Base-by-base conservation (phyloP, 1,140 invertebrate genomes). In the Trachymyrmex cornetzi region DNA sequence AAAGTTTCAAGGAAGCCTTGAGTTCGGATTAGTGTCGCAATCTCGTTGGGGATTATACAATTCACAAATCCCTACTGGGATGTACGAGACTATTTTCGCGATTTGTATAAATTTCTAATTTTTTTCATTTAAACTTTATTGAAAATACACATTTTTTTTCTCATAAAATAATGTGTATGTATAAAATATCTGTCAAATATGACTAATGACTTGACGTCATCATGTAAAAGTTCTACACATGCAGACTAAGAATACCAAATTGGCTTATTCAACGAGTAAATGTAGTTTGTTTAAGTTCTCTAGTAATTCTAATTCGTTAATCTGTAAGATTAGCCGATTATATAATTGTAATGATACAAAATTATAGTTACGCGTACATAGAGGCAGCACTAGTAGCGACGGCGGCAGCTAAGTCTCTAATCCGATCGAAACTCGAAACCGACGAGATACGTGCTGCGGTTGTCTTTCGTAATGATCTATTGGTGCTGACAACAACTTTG, bases 381-480 rank as follows among this genome's bases (percentile, higher is more conserved):
- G 22, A 24, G 38, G n/a, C n/a, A 53, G 34, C 27, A 14, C 4
- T 19, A n/a, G 55, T 9, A 19, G n/a, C 14, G 22, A 34, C 24
- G 34, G 2, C 11, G 30, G 6, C 6, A 0, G 63, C 50, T 38
- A 44, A 81, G 80, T 50, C 19, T 61, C 19, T 61, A 75, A 63
- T 84, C 80, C 69, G 57, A 50, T 84, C 69, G 57, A 74, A 84
- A 84, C 80, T 82, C 55, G 19, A 82, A 55, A 48, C 12, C 57
- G 55, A 61, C 55, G 55, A 38, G 69, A 74, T 61, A 55, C 77
- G 63, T 81, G 77, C 34, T 61, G 67, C 67, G 38, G 55, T 75
- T 38, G 69, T 50, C 69, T 84, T 61, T 67, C 80, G 69, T 75
- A 74, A 84, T 84, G 69, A 75, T 84, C 55, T 75, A 84, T 84